Evolutionary conservation across 2,888 invertebrate genomes (phyloP), one percentile per base, ranked within the genome.

Genomic region (Euclidia mi): DNA sequence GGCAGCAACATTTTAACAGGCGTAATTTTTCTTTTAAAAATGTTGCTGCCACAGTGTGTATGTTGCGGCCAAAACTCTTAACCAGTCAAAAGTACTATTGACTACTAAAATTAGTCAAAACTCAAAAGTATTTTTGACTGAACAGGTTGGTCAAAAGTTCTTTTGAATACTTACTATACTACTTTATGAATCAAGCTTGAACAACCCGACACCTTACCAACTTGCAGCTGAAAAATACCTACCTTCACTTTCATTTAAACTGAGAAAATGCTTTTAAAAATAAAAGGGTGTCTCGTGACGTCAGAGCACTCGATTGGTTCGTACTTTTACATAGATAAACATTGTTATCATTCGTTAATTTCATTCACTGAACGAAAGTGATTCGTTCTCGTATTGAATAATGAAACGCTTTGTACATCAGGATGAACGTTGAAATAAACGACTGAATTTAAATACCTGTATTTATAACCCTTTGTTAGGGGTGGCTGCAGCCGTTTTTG

Each of bases 381-480:
- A 76, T 75, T 77, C 71, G 69, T 75, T 58, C 55, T 46, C 60
- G 62, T 64, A 74, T 71, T 75, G 72, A 80, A 81, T 76, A 78
- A 80, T 76, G 80, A 80, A 82, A 56, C 75, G 69, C 71, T 76
- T 81, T 76, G 72, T 64, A 65, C 65, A 66, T 47, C 28, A 42
- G 69, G 65, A 79, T 75, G 78, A 78, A 58, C 71, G 75, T 61
- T 68, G 65, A 71, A 74, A 74, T 75, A 67, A 64, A 75, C 65
- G 69, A 57, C 50, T 50, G 49, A 71, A 71, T 79, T 79, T 77
- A 78, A 82, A 79, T 78, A 73, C 70, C 65, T 75, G 62, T 71
- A 73, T 73, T 73, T 71, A 70, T 60, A 72, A 70, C 68, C 70
- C 71, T 65, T 77, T 76, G 65, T 74, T 64, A 65, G 56, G 69